phyloP scores from a whole-genome alignment of 2,797 vertebrate genomes.

The Steatocranus sp. region DNA sequence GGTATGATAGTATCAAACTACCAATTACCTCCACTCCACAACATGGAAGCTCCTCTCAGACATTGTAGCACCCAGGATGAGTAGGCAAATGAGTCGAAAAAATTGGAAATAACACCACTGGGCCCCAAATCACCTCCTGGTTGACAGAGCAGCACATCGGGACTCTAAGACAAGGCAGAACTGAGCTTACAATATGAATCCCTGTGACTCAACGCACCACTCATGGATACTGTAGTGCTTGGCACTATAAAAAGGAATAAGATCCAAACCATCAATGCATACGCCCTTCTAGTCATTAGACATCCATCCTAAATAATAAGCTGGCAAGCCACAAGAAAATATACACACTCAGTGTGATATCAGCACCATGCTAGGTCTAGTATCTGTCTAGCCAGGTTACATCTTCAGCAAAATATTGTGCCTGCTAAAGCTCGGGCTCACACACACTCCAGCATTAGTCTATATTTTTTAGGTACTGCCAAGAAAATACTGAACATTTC shows the following conservation, averaged over 20 bases:
- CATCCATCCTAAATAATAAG: neutral
- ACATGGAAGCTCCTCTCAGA: neutral
- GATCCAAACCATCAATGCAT: neutral
- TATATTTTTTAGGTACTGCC: neutral
- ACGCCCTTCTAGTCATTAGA: neutral
- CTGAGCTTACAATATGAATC: neutral
- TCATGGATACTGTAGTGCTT: neutral
- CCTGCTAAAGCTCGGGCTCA: neutral
- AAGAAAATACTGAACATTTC: slow-evolving; percentile 23
- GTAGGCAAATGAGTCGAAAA: neutral
- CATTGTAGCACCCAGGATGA: neutral
- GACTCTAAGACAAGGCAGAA: neutral
- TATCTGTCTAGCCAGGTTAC: neutral
- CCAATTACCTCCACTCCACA: neutral
- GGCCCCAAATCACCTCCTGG: neutral
- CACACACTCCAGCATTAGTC: neutral
- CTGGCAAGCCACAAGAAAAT: neutral
- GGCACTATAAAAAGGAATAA: neutral
- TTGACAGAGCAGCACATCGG: neutral
- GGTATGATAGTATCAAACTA: neutral
- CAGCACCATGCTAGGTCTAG: neutral
- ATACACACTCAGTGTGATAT: neutral
- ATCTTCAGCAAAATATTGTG: neutral
- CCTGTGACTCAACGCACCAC: neutral
- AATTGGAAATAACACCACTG: neutral